phyloP scores from a whole-genome alignment of 2,888 invertebrate genomes.

The Teleogryllus oceanicus region DNA sequence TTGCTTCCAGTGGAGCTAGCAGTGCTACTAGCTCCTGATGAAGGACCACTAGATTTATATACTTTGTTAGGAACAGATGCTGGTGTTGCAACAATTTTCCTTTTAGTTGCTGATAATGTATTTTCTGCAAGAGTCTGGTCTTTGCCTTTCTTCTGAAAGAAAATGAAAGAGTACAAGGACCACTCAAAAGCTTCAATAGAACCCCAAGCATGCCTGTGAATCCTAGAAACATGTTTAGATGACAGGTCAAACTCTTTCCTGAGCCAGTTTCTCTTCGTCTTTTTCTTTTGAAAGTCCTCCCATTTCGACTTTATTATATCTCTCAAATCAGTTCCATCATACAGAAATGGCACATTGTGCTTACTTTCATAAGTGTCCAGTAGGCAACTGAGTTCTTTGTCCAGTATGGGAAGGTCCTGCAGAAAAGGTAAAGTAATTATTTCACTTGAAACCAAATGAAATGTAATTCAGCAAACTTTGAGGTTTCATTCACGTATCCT shows the following conservation, averaged over 20 bases:
- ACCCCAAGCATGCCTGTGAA: too few species aligned
- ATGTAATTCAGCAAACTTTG: too few species aligned
- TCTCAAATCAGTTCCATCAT: constrained; percentile 61
- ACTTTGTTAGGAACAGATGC: too few species aligned
- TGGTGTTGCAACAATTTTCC: neutral
- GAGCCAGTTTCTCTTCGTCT: constrained; percentile 45
- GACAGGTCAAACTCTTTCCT: constrained; percentile 39
- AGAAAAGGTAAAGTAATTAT: neutral
- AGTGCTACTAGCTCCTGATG: too few species aligned
- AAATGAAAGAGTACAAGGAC: neutral
- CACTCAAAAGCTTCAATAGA: neutral
- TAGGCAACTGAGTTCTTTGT: constrained; percentile 59
- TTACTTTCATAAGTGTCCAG: constrained; percentile 55
- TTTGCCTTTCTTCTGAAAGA: constrained; percentile 2
- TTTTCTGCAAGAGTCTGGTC: neutral
- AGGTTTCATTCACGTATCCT: too few species aligned
- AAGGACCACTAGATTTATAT: too few species aligned
- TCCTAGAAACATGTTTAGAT: too few species aligned
- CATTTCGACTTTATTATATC: constrained; percentile 61
- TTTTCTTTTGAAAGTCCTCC: constrained; percentile 59
- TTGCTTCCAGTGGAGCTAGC: too few species aligned
- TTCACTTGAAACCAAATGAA: neutral
- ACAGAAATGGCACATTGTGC: constrained; percentile 56
- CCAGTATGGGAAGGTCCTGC: constrained; percentile 66
- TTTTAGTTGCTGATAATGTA: neutral